Evolutionary conservation across 2,888 invertebrate species (phyloP), one percentile per base, ranked within the genome.

Genomic region (Pollenia griseotomentosa): DNA sequence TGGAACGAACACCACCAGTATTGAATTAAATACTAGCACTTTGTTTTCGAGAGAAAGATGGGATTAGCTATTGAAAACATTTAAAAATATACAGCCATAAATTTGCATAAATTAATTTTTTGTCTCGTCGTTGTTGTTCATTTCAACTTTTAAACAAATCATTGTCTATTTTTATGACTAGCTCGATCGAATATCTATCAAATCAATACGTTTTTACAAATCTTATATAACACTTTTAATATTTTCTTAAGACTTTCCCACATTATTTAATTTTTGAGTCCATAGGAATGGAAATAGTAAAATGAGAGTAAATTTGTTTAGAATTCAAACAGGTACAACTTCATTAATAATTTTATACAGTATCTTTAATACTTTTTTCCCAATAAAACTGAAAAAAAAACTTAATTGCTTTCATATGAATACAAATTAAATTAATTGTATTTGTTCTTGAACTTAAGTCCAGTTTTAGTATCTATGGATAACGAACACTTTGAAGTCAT

Each of bases 111-210:
- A 70, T 53, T 70, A n/a, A 53, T 53, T 70, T 53, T 23, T 65
- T 73, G 46, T 61, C n/a, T 53, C 42, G 10, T 55, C 63, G 12
- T 63, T 71, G 70, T 63, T 63, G 19, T 80, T 70, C 44, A 51
- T 55, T 73, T 55, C 10, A 55, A 19, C 40, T 63, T 46, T 66
- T 63, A 23, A 16, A 59, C 16, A 68, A 48, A 33, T 75, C 16
- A 68, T 68, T 66, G 46, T 68, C 46, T 48, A 14, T 68, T 68
- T 51, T 33, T 42, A 40, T 59, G n/a, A 63, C 40, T 12, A 42
- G 48, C 16, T 75, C 57, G n/a, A 55, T 75, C 57, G n/a, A 55
- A 42, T 42, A 19, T 14, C 57, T 44, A 65, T 65, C 55, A 55
- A 51, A 53, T 70, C 9, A 4, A 44, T 70, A 61, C 33, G 44